Conservation (phyloP, 2,113 vertebrate genomes). For the Trichechus manatus region DNA sequence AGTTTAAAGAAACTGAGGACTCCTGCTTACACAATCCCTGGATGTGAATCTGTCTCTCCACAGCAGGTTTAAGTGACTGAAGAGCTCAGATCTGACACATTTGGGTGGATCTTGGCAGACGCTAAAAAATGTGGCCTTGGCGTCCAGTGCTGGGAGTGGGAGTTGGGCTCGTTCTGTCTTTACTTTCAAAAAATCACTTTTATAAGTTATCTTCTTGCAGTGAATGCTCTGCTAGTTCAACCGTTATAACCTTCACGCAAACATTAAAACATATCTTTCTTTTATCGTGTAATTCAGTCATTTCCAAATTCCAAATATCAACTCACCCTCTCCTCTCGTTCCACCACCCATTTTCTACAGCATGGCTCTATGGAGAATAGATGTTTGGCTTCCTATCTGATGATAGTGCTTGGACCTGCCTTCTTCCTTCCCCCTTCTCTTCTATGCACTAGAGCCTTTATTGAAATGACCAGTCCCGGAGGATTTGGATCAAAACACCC, state of each 20-base stretch:
- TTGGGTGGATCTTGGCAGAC: constrained; percentile 61
- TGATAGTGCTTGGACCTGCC: neutral
- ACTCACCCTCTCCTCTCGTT: neutral
- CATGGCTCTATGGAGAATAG: neutral
- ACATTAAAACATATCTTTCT: constrained; percentile 29
- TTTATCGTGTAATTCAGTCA: constrained; percentile 10
- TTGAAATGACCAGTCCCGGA: neutral
- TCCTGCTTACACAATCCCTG: constrained; percentile 56
- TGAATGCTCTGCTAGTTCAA: neutral
- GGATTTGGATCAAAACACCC: neutral
- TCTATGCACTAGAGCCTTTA: neutral
- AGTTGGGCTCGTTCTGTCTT: neutral
- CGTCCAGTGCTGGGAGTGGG: neutral
- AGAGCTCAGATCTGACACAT: constrained; percentile 49
- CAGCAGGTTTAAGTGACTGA: constrained; percentile 53
- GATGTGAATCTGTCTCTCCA: constrained; percentile 65
- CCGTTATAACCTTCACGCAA: constrained; percentile 17
- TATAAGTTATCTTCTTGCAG: constrained; percentile 41
- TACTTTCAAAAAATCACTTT: constrained; percentile 53
- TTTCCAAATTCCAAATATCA: constrained; percentile 34
- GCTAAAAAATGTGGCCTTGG: constrained; percentile 55
- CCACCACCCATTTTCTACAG: neutral
- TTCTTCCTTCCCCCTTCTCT: neutral
- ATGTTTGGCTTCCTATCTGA: neutral
- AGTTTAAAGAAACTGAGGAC: constrained; percentile 56